Percentiles rank a stretch among this genome's conserved stretches.
These are phyloP conservation scores for Coccyzus lansbergi DNA, from an alignment of 2,797 vertebrate genomes.

Conservation along the genomic window DNA sequence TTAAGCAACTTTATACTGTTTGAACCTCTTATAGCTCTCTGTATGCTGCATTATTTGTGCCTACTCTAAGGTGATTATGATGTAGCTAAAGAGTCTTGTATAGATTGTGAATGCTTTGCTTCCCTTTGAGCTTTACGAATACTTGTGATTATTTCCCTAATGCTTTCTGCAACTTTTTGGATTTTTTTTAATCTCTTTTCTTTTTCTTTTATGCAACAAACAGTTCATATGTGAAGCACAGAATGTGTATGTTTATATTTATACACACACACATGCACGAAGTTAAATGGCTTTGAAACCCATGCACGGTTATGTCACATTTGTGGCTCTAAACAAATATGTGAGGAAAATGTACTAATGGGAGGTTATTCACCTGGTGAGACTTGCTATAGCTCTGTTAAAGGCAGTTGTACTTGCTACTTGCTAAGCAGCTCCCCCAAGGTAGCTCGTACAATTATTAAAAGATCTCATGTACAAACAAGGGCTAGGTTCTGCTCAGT, in stretches of 20 bases:
- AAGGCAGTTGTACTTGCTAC: not conserved
- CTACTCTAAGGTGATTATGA: conserved; percentile 26
- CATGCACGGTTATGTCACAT: not conserved
- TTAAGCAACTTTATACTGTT: conserved; percentile 57
- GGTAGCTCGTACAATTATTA: not conserved
- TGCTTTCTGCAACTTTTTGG: conserved; percentile 50
- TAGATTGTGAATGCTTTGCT: conserved; percentile 52
- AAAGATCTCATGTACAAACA: not conserved
- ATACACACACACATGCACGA: not conserved
- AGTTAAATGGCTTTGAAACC: conserved; percentile 28
- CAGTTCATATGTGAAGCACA: conserved; percentile 49
- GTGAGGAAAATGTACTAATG: not conserved
- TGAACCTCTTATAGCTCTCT: conserved; percentile 35
- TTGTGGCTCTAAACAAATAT: not conserved
- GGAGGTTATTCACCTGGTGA: not conserved
- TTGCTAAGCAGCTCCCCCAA: not conserved
- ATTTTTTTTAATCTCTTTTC: not conserved
- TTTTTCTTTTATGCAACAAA: conserved; percentile 48
- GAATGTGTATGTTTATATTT: not conserved
- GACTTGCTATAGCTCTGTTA: not conserved
- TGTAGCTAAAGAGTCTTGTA: conserved; percentile 31
- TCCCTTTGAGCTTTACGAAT: conserved; percentile 36
- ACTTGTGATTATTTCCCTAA: conserved; percentile 45
- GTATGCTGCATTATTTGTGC: conserved; percentile 58
- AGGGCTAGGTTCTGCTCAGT: not conserved